Evolutionary conservation across 2,797 vertebrate genomes (phyloP).

Genomic region (Phalanger gymnotis): DNA sequence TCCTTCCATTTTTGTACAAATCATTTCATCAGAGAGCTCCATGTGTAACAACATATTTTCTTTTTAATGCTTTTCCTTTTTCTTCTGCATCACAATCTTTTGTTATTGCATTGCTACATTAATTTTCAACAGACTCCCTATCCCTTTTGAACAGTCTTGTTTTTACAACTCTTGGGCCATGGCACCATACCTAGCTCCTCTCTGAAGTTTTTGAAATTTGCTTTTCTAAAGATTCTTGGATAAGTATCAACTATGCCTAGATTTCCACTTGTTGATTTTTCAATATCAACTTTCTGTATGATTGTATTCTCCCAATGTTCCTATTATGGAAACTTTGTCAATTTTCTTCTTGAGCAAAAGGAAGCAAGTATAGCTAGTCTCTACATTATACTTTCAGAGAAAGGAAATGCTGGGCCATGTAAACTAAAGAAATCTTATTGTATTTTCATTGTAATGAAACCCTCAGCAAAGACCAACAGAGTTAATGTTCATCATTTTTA

Average conservation of each 20-base stretch:
- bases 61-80: not conserved
- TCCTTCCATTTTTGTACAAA: not conserved
- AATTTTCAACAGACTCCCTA: not conserved
- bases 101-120: not conserved
- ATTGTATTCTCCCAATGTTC: not conserved
- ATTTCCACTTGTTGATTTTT: not conserved
- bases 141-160: not conserved
- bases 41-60: not conserved
- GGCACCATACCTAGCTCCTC: not conserved
- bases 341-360: not conserved
- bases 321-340: not conserved
- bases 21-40: not conserved
- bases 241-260: not conserved
- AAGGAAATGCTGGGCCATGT: not conserved
- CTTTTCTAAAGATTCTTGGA: not conserved
- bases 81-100: not conserved
- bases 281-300: not conserved
- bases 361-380: not conserved
- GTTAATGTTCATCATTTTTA: not conserved
- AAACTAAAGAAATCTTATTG: not conserved
- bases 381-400: not conserved
- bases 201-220: not conserved
- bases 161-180: not conserved
- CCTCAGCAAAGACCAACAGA: not conserved
- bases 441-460: not conserved